Base-by-base conservation (phyloP, 2,888 invertebrate species). In the Xestia c-nigrum region DNA sequence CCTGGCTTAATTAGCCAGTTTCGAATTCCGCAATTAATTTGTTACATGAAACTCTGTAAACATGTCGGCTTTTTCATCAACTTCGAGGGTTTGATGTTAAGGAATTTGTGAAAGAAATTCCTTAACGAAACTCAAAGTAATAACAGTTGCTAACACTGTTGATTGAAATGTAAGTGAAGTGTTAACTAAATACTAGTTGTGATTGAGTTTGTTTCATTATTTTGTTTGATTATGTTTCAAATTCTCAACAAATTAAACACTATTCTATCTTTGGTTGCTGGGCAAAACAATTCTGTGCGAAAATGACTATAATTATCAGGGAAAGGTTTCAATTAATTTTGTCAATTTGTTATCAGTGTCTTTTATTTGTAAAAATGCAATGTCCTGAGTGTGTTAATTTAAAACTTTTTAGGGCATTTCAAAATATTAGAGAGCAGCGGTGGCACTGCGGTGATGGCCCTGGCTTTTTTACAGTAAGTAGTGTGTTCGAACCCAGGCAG, bases 11-110 rank as follows among this genome's bases (percentile, higher is more conserved):
- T 85, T 87, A 76, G 43, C 46, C 7, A 64, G 87, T 69, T 68
- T 87, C 72, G 31, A 55, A 70, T 85, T 87, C 71, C 85, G 64
- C 63, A 46, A 63, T 50, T 68, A 72, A 78, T 74, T 68, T 67
- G 73, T 31, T 21, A 74, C 38, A 46, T 24, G 67, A 80, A 66
- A 67, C 64, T 69, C 63, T n/a, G 50, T 47, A 57, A 85, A 52
- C 68, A 72, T 64, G 55, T 43, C 12, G n/a, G 31, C 52, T 50
- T 78, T 68, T 84, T 69, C 63, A 46, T 64, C 21, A 38, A 55
- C 47, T 71, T 74, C 24, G 10, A 52, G 12, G 10, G 16, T 31
- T 52, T 31, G 59, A 3, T 5, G n/a, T n/a, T 64, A 38, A 59
- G 43, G 12, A 38, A 67, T 47, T 64, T 55, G 24, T 64, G n/a